phyloP scores from a whole-genome alignment of 2,888 invertebrate genomes.

The Trachelus stipa region DNA sequence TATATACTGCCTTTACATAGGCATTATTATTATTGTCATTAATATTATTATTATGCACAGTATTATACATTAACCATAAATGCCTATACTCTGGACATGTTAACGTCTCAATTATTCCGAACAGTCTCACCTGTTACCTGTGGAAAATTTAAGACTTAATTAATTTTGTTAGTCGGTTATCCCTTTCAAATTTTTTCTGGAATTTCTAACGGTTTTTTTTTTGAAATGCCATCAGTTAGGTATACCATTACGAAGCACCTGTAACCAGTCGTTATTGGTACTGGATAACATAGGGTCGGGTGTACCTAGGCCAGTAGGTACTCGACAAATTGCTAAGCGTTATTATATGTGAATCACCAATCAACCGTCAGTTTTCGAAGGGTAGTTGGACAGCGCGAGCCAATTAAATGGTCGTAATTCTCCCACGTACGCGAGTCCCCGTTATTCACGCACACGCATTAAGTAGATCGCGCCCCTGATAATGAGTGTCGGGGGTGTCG shows the following conservation, averaged over 20 bases:
- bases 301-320: not conserved
- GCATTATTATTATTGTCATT: not conserved
- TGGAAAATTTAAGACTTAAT: not conserved
- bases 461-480: conserved; percentile 42
- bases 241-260: not conserved
- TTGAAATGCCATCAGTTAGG: not conserved
- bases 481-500: conserved; percentile 30
- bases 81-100: not conserved
- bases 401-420: conserved; percentile 49
- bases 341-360: conserved; percentile 50
- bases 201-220: not conserved
- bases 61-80: not conserved
- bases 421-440: conserved; percentile 37
- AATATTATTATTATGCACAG: not conserved
- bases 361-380: conserved; percentile 46
- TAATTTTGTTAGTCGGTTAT: not conserved
- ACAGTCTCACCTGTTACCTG: not conserved
- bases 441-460: conserved; percentile 36
- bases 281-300: not conserved
- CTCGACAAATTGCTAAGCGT: not conserved
- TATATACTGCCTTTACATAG: not conserved
- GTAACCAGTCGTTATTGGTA: not conserved
- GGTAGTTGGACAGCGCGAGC: conserved; percentile 15
- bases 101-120: not conserved
- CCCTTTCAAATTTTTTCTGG: not conserved